Evolutionary conservation across 2,888 invertebrate genomes (phyloP).

Genomic region (Himalopsyche anomala): DNA sequence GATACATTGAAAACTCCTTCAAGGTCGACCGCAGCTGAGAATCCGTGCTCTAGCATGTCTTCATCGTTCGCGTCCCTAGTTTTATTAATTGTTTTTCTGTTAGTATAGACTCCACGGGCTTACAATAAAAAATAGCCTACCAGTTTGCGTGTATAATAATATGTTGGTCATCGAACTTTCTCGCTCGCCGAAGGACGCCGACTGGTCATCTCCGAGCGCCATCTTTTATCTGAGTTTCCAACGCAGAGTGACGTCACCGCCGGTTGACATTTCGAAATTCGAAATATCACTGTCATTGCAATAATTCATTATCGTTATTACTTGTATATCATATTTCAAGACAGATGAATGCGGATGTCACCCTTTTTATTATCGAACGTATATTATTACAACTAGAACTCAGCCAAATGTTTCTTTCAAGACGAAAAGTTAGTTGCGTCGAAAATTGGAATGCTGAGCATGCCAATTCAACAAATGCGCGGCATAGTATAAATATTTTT

Average conservation of each 20-base stretch:
- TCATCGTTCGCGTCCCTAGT: not conserved
- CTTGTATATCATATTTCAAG: too few species aligned
- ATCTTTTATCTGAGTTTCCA: not conserved
- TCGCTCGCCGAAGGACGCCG: not conserved
- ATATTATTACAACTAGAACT: not conserved
- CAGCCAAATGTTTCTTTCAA: too few species aligned
- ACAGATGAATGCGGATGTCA: not conserved
- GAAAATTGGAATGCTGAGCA: too few species aligned
- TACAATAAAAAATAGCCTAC: not conserved
- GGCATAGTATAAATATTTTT: too few species aligned
- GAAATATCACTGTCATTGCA: not conserved
- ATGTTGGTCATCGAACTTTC: conserved; percentile 30
- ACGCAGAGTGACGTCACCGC: not conserved
- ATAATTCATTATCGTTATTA: not conserved
- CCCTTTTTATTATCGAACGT: not conserved
- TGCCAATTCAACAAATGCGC: too few species aligned
- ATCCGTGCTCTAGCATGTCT: too few species aligned
- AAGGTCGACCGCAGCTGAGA: too few species aligned
- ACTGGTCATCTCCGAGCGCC: not conserved
- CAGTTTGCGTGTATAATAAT: not conserved
- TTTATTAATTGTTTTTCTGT: not conserved
- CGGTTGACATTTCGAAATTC: conserved; percentile 10
- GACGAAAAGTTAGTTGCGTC: too few species aligned
- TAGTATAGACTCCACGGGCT: not conserved
- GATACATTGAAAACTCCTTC: too few species aligned